Conservation (phyloP, 2,797 vertebrate species). For the Gadopsis bispinosus region DNA sequence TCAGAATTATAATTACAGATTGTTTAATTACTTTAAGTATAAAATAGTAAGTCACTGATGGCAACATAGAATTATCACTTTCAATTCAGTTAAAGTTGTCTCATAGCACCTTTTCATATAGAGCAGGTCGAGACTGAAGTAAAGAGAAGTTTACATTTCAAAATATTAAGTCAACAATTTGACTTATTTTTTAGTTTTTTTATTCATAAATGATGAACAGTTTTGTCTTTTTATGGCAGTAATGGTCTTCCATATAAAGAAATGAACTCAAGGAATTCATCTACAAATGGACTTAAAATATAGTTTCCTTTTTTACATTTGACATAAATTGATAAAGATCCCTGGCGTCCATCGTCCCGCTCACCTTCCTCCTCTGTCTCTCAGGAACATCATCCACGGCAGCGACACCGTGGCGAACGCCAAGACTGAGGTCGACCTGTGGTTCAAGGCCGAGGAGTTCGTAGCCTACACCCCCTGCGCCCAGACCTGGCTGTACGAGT, state of each 20-base stretch:
- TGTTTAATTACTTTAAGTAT: too few relatives aligned
- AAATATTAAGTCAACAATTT: background rate
- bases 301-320: background rate
- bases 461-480: slow-evolving; percentile 85
- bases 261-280: too few relatives aligned
- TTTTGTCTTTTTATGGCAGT: background rate
- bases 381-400: slow-evolving; percentile 95
- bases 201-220: too few relatives aligned
- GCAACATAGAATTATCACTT: too few relatives aligned
- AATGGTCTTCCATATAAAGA: background rate
- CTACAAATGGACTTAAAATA: too few relatives aligned
- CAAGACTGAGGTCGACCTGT: slow-evolving; percentile 89
- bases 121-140: background rate
- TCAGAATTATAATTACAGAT: too few relatives aligned
- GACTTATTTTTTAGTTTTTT: background rate
- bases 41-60: too few relatives aligned
- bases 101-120: too few relatives aligned
- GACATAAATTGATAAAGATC: background rate
- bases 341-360: too few relatives aligned
- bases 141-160: too few relatives aligned
- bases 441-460: slow-evolving; percentile 91
- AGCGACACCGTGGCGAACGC: slow-evolving; percentile 93
- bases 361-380: background rate
- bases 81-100: too few relatives aligned
- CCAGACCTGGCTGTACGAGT: slow-evolving; percentile 89